A percentile compares a stretch with the other conserved stretches of the same genome.
phyloP scores from a whole-genome alignment of 2,888 invertebrate species.

The Orgyia antiqua region DNA sequence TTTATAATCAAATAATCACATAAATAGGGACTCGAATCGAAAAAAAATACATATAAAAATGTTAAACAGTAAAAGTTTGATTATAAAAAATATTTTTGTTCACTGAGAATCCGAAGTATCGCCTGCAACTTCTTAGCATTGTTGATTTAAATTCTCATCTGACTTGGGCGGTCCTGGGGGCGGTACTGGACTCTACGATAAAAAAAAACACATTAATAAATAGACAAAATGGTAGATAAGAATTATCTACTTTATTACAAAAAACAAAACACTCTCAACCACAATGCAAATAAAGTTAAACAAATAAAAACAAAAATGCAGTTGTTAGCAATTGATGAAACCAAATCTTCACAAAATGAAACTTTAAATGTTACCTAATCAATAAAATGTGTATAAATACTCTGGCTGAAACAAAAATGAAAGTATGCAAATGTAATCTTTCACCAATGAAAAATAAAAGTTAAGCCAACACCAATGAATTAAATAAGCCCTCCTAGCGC shows the following conservation, averaged over 20 bases:
- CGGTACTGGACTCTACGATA: slow-evolving; percentile 83
- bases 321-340: slow-evolving; percentile 29
- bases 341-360: slow-evolving; percentile 22
- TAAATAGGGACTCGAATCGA: slow-evolving; percentile 39
- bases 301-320: slow-evolving; percentile 28
- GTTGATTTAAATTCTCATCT: slow-evolving; percentile 86
- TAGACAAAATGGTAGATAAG: background rate
- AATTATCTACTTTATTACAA: background rate
- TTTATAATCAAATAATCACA: slow-evolving; percentile 39
- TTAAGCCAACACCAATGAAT: background rate
- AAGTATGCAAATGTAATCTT: slow-evolving; percentile 39
- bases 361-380: slow-evolving; percentile 43
- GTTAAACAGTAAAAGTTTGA: slow-evolving; percentile 50
- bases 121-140: slow-evolving; percentile 57
- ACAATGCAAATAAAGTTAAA: slow-evolving; percentile 22
- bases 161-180: slow-evolving; percentile 79
- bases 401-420: slow-evolving; percentile 72
- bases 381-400: slow-evolving; percentile 74
- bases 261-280: slow-evolving; percentile 14
- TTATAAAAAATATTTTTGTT: slow-evolving; percentile 41
- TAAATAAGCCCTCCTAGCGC: slow-evolving; percentile 21
- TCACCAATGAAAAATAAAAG: slow-evolving; percentile 44
- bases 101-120: slow-evolving; percentile 27
- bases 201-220: slow-evolving; percentile 33
- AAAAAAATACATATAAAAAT: slow-evolving; percentile 45